Percentiles rank a stretch among this genome's conserved stretches.
Evolutionary conservation across 2,797 vertebrate genomes (phyloP).

Genomic region (Pseudochaenichthys georgianus): DNA sequence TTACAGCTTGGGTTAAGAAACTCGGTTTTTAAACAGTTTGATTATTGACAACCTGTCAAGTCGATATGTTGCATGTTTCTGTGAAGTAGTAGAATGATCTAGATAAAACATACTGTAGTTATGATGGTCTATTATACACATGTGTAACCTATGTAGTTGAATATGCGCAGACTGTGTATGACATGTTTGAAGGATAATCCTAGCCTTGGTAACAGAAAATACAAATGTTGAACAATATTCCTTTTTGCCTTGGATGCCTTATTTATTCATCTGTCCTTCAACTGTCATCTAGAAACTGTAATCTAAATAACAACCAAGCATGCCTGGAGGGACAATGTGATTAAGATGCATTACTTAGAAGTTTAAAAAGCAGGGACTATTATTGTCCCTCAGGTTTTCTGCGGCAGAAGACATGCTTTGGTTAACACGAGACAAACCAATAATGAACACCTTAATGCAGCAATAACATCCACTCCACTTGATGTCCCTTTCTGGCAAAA

Average conservation of each 20-base stretch:
- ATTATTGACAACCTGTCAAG: slow-evolving; percentile 46
- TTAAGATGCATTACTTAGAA: not conserved
- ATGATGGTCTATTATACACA: slow-evolving; percentile 56
- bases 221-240: slow-evolving; percentile 63
- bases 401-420: not conserved
- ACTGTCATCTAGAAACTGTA: not conserved
- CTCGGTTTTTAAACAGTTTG: slow-evolving; percentile 47
- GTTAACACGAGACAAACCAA: slow-evolving; percentile 13
- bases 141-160: slow-evolving; percentile 69
- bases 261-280: slow-evolving; percentile 9
- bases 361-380: slow-evolving; percentile 10
- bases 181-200: slow-evolving; percentile 56
- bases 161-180: slow-evolving; percentile 63
- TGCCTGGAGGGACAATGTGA: not conserved
- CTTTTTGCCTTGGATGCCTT: slow-evolving; percentile 33
- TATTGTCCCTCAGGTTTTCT: slow-evolving; percentile 19
- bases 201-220: slow-evolving; percentile 68
- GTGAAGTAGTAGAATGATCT: slow-evolving; percentile 71
- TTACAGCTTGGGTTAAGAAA: slow-evolving; percentile 41
- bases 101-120: slow-evolving; percentile 60
- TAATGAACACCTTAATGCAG: slow-evolving; percentile 6
- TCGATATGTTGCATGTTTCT: slow-evolving; percentile 72
- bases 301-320: not conserved
- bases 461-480: slow-evolving; percentile 31
- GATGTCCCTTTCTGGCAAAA: slow-evolving; percentile 10